phyloP scores from a whole-genome alignment of 2,888 invertebrate genomes.

The Aphodius sticticus region DNA sequence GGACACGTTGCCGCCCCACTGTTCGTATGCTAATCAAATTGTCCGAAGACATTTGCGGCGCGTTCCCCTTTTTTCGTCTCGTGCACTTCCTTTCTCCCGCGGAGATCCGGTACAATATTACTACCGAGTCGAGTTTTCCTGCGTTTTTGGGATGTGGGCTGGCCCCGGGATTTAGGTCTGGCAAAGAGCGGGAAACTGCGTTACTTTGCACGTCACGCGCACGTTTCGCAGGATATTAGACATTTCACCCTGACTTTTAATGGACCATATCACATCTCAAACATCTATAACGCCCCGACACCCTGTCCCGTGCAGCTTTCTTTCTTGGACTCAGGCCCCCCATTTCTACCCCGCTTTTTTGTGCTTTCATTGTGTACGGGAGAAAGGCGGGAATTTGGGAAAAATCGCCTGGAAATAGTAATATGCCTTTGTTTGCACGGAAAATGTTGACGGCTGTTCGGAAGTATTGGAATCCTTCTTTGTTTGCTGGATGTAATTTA shows the following conservation, averaged over 20 bases:
- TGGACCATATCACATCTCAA: slow-evolving; percentile 26
- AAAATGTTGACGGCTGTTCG: background rate
- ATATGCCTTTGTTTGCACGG: background rate
- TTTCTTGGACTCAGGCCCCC: background rate
- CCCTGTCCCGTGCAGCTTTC: background rate
- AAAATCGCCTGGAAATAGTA: background rate
- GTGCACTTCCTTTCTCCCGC: slow-evolving; percentile 6
- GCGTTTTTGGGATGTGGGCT: background rate
- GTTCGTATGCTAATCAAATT: slow-evolving; percentile 30
- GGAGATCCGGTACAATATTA: slow-evolving; percentile 27
- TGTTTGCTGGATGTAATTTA: too few species aligned
- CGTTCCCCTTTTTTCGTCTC: slow-evolving; percentile 10
- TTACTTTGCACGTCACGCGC: slow-evolving; percentile 29
- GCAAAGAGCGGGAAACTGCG: slow-evolving; percentile 12
- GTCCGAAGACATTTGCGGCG: slow-evolving; percentile 25
- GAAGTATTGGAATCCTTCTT: background rate
- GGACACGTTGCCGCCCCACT: slow-evolving; percentile 19
- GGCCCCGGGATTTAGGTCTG: slow-evolving; percentile 4
- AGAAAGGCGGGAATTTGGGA: slow-evolving; percentile 4
- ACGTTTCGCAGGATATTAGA: slow-evolving; percentile 27
- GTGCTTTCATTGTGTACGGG: background rate
- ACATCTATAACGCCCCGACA: slow-evolving; percentile 20
- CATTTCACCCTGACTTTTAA: slow-evolving; percentile 27
- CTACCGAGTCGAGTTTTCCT: background rate
- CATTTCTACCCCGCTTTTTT: background rate